Evolutionary conservation across 2,797 vertebrate genomes (phyloP).

Genomic region (Pangasius krempfi): DNA sequence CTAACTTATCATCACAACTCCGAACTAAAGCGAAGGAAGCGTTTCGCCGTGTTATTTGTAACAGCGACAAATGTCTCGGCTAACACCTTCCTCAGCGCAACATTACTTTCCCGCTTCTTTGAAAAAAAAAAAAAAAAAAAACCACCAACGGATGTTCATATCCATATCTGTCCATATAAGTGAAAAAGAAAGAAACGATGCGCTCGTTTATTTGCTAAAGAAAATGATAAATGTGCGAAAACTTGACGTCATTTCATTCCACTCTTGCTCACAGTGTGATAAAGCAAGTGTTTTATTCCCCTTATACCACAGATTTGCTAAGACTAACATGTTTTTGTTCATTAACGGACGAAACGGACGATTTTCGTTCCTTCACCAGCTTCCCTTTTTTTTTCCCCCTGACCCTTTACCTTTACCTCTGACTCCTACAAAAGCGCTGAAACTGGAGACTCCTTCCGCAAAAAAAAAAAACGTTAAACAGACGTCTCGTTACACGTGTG

Average conservation of each 20-base stretch:
- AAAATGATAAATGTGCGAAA: too few species aligned
- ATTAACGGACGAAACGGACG: background rate
- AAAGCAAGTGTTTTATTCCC: too few species aligned
- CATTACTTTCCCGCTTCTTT: background rate
- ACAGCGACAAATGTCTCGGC: slow-evolving; percentile 21
- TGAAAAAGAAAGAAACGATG: background rate
- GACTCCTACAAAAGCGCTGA: too few species aligned
- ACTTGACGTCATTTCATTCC: too few species aligned
- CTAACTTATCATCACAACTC: slow-evolving; percentile 71
- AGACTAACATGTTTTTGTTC: too few species aligned
- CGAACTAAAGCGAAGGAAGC: slow-evolving; percentile 52
- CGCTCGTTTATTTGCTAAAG: too few species aligned
- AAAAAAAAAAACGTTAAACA: background rate
- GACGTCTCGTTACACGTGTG: background rate
- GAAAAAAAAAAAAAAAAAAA: background rate
- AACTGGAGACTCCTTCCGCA: background rate
- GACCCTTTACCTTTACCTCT: too few species aligned
- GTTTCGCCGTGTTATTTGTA: slow-evolving; percentile 27
- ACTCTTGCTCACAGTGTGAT: too few species aligned
- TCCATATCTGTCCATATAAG: background rate
- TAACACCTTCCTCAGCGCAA: background rate
- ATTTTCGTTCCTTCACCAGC: background rate
- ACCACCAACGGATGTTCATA: background rate
- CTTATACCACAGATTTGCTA: too few species aligned
- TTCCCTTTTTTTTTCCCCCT: too few species aligned